Evolutionary conservation across 2,113 vertebrate genomes (phyloP).

Genomic region (Gopherus flavomarginatus): DNA sequence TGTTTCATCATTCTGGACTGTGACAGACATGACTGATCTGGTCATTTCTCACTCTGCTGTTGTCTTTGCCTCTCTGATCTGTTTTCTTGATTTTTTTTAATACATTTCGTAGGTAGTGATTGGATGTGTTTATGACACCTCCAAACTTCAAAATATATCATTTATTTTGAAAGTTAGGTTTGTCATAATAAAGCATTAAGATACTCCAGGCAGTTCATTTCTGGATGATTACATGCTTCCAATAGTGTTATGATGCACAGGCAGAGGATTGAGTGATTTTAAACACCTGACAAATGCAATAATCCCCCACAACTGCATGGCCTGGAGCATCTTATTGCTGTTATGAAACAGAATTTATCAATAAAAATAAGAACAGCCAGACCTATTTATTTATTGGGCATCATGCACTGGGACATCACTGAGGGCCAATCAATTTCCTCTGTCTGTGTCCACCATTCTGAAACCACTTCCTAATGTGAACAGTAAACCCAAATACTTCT

Average conservation of each 20-base stretch:
- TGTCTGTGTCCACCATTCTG: constrained; percentile 41
- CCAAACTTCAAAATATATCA: constrained; percentile 76
- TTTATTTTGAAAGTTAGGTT: constrained; percentile 79
- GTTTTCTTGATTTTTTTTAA: constrained; percentile 45
- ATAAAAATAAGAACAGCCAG: constrained; percentile 82
- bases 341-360: constrained; percentile 86
- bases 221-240: constrained; percentile 75
- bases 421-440: constrained; percentile 70
- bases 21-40: constrained; percentile 7
- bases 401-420: constrained; percentile 67
- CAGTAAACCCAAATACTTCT: constrained; percentile 63
- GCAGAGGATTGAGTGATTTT: constrained; percentile 76
- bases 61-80: background rate
- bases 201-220: constrained; percentile 73
- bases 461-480: constrained; percentile 53
- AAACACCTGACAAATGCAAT: constrained; percentile 82
- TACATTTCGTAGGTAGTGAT: constrained; percentile 55
- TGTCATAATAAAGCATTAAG: constrained; percentile 81
- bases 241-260: constrained; percentile 74
- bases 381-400: constrained; percentile 70
- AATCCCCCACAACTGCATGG: constrained; percentile 80
- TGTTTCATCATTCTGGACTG: background rate
- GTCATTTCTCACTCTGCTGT: constrained; percentile 16
- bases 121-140: constrained; percentile 64
- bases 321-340: constrained; percentile 79